Conservation (phyloP, 2,888 invertebrate genomes). For the Salticus scenicus region DNA sequence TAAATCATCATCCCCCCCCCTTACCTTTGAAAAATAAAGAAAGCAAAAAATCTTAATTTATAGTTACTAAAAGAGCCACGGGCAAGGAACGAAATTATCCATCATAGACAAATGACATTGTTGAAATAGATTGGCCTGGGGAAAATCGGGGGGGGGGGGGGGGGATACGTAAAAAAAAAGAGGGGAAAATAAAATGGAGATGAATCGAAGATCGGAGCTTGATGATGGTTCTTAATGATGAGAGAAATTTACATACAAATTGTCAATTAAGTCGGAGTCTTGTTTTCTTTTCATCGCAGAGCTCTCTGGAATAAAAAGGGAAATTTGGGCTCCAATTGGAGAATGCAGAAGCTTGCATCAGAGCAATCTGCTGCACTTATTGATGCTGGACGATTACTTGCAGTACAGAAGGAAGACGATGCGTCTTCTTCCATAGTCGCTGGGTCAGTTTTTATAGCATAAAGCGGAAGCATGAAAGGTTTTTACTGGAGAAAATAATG, state of each 20-base stretch:
- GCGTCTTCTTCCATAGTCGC: background rate
- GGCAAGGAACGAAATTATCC: conserved; percentile 46
- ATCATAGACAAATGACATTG: conserved; percentile 66
- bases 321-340: background rate
- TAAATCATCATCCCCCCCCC: conserved; percentile 5
- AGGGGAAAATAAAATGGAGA: conserved; percentile 4
- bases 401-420: background rate
- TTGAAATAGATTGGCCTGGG: conserved; percentile 48
- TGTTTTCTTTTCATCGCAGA: background rate
- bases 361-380: background rate
- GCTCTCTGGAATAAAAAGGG: background rate
- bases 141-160: background rate
- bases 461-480: no score
- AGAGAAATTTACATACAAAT: conserved; percentile 21
- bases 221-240: conserved; percentile 30
- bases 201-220: conserved; percentile 19
- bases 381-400: background rate
- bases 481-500: background rate
- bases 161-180: conserved; percentile 5
- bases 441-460: background rate
- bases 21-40: background rate
- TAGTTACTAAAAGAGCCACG: conserved; percentile 29
- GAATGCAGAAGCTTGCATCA: background rate
- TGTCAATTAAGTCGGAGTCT: conserved; percentile 7
- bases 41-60: conserved; percentile 48